Base-by-base conservation (phyloP, 1,140 invertebrate genomes). In the Leptopilina boulardi region DNA sequence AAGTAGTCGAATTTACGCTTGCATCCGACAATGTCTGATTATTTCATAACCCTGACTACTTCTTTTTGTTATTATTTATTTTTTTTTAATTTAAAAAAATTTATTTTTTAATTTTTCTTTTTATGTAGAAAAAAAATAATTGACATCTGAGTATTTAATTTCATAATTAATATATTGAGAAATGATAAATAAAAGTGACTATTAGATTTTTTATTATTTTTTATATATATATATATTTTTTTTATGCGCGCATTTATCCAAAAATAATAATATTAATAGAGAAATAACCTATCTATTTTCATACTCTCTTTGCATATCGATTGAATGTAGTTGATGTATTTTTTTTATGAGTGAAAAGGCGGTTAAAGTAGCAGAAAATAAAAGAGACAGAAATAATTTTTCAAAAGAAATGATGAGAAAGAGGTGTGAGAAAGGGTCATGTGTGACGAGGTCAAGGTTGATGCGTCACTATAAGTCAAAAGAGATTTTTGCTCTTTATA, bases 361-460 rank as follows among this genome's bases (percentile, higher is more conserved):
- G 15, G n/a, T 4, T 18, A 18, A 51, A n/a, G 47, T 51, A 15
- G 47, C n/a, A 18, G 47, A 8, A 51, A 51, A 51, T 51, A 51
- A 51, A 51, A 51, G 4, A 51, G 47, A 51, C n/a, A 4, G 47
- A 18, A 18, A 18, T n/a, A 51, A 51, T 51, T 51, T 51, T n/a
- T 51, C 15, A 51, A 51, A 13, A 51, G n/a, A 18, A 18, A 18
- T 18, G n/a, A 18, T 18, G 19, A 59, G 13, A 26, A 19, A 59
- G 21, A 21, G n/a, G 51, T 51, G 18, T 51, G 18, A 56, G n/a
- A 23, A 56, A 56, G 51, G n/a, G 19, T 59, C 23, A 23, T 11
- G 21, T 59, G 54, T 59, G 54, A 59, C 21, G 21, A 59, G 54
- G 54, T 59, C 54, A 59, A 59, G 54, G 54, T 59, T 59, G n/a